These are phyloP conservation scores for Empidonax alnorum DNA, from an alignment of 2,113 vertebrate genomes.

Conservation along the genomic window DNA sequence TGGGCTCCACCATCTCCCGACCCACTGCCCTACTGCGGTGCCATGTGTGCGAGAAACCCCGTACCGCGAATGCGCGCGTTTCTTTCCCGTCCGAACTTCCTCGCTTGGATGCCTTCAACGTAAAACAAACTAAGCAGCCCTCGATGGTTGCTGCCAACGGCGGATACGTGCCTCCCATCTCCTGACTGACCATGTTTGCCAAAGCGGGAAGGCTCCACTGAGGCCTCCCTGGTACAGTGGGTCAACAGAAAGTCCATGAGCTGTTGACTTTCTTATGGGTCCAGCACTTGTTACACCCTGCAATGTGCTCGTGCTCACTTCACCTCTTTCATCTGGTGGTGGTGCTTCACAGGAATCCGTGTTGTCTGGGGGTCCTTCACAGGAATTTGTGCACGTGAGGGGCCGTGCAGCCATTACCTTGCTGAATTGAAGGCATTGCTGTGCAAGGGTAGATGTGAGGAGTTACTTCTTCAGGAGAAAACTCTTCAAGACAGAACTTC, in stretches of 20 bases:
- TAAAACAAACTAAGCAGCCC: neutral
- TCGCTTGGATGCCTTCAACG: neutral
- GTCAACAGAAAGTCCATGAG: neutral
- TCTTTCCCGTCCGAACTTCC: neutral
- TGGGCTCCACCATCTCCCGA: rapidly evolving
- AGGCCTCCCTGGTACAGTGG: neutral
- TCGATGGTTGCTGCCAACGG: neutral
- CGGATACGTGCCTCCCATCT: neutral
- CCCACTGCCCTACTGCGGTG: rapidly evolving
- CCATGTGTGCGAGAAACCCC: rapidly evolving
- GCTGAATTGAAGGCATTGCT: neutral
- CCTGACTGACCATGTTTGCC: neutral
- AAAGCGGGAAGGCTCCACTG: neutral
- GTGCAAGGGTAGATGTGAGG: neutral
- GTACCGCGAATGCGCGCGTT: rapidly evolving
- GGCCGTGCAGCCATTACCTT: neutral
- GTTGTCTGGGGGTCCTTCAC: neutral
- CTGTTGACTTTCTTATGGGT: neutral
- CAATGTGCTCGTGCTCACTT: neutral
- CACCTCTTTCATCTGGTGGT: neutral
- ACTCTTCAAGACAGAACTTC: neutral
- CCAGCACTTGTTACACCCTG: rapidly evolving
- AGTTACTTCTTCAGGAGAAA: neutral
- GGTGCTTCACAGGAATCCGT: neutral
- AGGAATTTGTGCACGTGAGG: neutral